Evolutionary conservation across 2,797 vertebrate genomes (phyloP).

Genomic region (Taenioides sp.): DNA sequence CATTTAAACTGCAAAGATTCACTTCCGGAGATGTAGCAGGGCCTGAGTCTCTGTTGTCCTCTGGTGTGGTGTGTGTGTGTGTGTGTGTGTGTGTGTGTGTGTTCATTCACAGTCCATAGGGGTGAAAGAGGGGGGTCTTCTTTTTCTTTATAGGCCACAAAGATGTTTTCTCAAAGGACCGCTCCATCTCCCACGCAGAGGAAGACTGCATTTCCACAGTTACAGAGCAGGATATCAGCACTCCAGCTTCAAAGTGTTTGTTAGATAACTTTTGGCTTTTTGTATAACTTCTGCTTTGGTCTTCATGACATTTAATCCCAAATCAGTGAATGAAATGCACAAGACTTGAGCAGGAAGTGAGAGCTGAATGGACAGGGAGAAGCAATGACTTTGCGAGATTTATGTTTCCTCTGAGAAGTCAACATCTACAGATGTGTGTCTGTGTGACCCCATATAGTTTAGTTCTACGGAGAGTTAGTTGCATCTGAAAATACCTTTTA

Average conservation of each 20-base stretch:
- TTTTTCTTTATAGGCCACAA: conserved; percentile 55
- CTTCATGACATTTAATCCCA: conserved; percentile 36
- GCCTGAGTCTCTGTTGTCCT: conserved; percentile 58
- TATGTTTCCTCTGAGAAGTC: conserved; percentile 48
- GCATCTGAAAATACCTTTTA: conserved; percentile 12
- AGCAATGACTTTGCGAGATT: conserved; percentile 54
- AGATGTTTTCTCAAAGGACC: conserved; percentile 68
- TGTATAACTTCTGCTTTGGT: conserved; percentile 24
- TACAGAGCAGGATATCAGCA: conserved; percentile 59
- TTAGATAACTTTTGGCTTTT: conserved; percentile 14
- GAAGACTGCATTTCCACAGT: conserved; percentile 60
- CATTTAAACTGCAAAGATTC: conserved; percentile 62
- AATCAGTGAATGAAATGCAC: conserved; percentile 19
- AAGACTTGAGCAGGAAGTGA: conserved; percentile 48
- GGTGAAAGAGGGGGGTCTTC: conserved; percentile 39
- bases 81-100: conserved; percentile 17
- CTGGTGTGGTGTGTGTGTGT: conserved; percentile 28
- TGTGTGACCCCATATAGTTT: conserved; percentile 24
- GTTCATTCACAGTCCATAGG: not conserved
- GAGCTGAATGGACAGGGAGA: conserved; percentile 49
- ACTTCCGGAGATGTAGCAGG: conserved; percentile 78
- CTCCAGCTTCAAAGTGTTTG: conserved; percentile 38
- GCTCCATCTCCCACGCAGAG: conserved; percentile 67
- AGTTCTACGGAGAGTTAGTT: not conserved
- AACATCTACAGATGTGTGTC: conserved; percentile 45